A percentile compares a stretch with the other conserved stretches of the same genome.
phyloP scores from a whole-genome alignment of 2,113 vertebrate species.

The Lipophrys pholis region DNA sequence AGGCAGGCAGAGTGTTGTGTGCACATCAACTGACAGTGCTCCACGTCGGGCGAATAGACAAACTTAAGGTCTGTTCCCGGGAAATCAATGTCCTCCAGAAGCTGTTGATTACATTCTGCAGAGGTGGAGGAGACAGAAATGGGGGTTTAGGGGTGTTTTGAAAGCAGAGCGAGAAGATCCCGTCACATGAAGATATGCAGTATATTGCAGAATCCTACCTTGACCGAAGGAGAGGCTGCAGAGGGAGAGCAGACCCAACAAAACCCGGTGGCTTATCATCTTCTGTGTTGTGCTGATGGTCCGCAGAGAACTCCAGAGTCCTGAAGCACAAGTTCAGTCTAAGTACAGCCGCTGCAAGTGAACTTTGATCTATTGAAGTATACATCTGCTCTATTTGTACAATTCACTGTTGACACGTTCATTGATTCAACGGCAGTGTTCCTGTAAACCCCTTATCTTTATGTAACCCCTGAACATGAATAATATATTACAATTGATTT shows the following conservation, averaged over 20 bases:
- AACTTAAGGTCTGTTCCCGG: slow-evolving; percentile 58
- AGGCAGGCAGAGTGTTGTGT: slow-evolving; percentile 67
- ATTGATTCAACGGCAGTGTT: neutral
- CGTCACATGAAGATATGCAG: neutral
- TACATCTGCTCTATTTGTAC: neutral
- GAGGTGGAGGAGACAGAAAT: slow-evolving; percentile 2
- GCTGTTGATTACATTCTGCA: slow-evolving; percentile 43
- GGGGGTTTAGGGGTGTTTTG: neutral
- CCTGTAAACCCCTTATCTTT: too few species aligned
- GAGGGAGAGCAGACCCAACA: slow-evolving; percentile 41
- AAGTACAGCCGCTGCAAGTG: neutral
- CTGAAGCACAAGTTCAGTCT: neutral
- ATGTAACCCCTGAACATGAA: too few species aligned
- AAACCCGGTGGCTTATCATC: slow-evolving; percentile 38
- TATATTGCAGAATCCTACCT: slow-evolving; percentile 45
- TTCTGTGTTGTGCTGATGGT: neutral
- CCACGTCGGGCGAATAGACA: slow-evolving; percentile 59
- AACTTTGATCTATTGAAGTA: neutral
- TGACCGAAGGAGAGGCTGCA: slow-evolving; percentile 36
- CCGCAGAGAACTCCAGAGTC: neutral
- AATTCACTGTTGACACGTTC: neutral
- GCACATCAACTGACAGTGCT: slow-evolving; percentile 74
- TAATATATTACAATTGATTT: too few species aligned
- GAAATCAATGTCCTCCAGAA: slow-evolving; percentile 64
- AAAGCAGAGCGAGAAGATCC: neutral